Base-by-base conservation (phyloP, 2,888 invertebrate genomes). In the Gonocerus acuteangulatus region DNA sequence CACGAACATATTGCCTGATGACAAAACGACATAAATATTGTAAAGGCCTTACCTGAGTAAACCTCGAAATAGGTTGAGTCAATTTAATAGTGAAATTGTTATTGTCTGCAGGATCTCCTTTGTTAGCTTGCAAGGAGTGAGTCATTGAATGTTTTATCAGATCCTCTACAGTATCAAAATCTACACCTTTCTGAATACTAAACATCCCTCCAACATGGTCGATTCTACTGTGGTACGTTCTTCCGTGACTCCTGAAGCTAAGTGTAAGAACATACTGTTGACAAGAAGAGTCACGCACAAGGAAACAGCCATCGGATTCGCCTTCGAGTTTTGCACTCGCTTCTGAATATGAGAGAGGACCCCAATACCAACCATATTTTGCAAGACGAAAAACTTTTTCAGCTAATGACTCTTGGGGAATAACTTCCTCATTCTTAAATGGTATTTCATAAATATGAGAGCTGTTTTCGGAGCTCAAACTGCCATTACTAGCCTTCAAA, bases 21-120 rank as follows among this genome's bases (percentile, higher is more conserved):
- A 85, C 83, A 72, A 86, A 86, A 48, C 87, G 79, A 70, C 86
- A 85, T 54, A 87, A 76, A 74, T 86, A 84, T 73, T 86, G 85
- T 68, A 89, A 74, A 39, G 83, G 82, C 65, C 84, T 79, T 64
- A 84, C 81, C 73, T 84, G 82, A 22, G 81, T 82, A 70, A 87
- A 87, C 60, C 88, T 78, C 59, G 87, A 87, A 27, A 89, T 78
- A 6, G 88, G 88, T 71, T 83, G 83, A 21, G 83, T 84, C 27
- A 89, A 75, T 62, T 86, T 78, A 21, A 89, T 87, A 4, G 39
- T 45, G 1, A 45, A 19, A 4, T 22, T 21, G 13, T 56, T 56
- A 32, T 23, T 56, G 23, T 56, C 45, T 6, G 23, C 44, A 32
- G 44, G 44, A 45, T 44, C 21, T 2, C 21, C 27, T 15, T n/a